Base-by-base conservation (phyloP, 2,888 invertebrate genomes). In the Mimumesa dahlbomi region DNA sequence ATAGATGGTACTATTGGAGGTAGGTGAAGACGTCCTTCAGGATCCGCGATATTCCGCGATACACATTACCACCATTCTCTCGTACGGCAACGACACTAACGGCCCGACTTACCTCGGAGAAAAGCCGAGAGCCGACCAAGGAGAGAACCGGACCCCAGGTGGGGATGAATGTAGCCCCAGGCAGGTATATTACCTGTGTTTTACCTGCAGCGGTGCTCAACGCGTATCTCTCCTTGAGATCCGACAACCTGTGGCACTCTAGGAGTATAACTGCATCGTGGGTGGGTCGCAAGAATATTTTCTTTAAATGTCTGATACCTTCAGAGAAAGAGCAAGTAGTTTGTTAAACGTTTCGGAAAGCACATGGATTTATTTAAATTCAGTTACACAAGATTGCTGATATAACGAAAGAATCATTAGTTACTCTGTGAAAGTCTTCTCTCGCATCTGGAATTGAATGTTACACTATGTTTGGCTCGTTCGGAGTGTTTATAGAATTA, bases 171-270 rank as follows among this genome's bases (percentile, higher is more conserved):
- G 63, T 76, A 71, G 82, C 82, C 77, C 49, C 76, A 45, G 75
- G 78, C 83, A 85, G 83, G 84, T 83, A 85, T 76, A 73, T 70
- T 82, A 81, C 81, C 81, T 81, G 75, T 73, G 81, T 82, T 81
- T 82, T 82, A 82, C 74, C 73, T 48, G 49, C 76, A 81, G 78
- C 57, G 81, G 82, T 82, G 73, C 81, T 81, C 81, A 81, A 82
- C 25, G 25, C 25, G 4, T 7, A n/a, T n/a, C n/a, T n/a, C n/a
- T n/a, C n/a, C n/a, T n/a, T n/a, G n/a, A n/a, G n/a, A n/a, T n/a
- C n/a, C 38, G 29, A 29, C 7, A 29, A 29, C 29, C 29, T n/a
- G n/a, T n/a, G n/a, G n/a, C n/a, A n/a, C n/a, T n/a, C n/a, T n/a
- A 9, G 29, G 9, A 29, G 9, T 29, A 56, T 29, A 42, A 56